phyloP scores from a whole-genome alignment of 2,888 invertebrate genomes.

The Heteromyza rotundicornis region DNA sequence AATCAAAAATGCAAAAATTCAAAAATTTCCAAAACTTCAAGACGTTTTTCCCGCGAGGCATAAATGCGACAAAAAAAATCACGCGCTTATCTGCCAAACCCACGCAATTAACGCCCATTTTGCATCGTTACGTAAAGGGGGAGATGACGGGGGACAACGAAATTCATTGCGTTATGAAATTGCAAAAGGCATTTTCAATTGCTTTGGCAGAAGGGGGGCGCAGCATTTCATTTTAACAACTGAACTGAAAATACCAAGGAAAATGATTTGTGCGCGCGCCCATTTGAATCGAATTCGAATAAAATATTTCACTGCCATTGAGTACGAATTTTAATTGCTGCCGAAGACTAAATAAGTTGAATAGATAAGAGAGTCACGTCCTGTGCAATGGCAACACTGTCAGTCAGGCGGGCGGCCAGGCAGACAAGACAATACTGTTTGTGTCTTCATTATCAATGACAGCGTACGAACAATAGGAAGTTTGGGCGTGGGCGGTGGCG shows the following conservation, averaged over 20 bases:
- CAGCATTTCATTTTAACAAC: not conserved
- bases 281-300: slow-evolving; percentile 42
- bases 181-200: not conserved
- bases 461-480: slow-evolving; percentile 38
- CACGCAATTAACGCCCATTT: slow-evolving; percentile 57
- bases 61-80: slow-evolving; percentile 53
- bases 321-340: slow-evolving; percentile 52
- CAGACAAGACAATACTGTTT: slow-evolving; percentile 43
- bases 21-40: slow-evolving; percentile 14
- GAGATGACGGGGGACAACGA: not conserved
- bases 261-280: slow-evolving; percentile 49
- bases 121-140: slow-evolving; percentile 15
- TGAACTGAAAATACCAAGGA: slow-evolving; percentile 25
- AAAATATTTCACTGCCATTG: slow-evolving; percentile 21
- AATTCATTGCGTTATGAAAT: too few relatives aligned
- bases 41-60: slow-evolving; percentile 41
- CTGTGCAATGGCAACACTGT: slow-evolving; percentile 34
- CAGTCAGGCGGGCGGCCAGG: slow-evolving; percentile 21
- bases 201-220: not conserved
- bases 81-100: slow-evolving; percentile 57
- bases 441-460: slow-evolving; percentile 57
- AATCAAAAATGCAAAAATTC: slow-evolving; percentile 26
- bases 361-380: slow-evolving; percentile 58
- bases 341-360: slow-evolving; percentile 38
- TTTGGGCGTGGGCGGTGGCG: not conserved